A percentile compares a stretch with the other conserved stretches of the same genome.
These are phyloP conservation scores for Coelinius sp. DNA, from an alignment of 2,888 invertebrate species.

Conservation along the genomic window DNA sequence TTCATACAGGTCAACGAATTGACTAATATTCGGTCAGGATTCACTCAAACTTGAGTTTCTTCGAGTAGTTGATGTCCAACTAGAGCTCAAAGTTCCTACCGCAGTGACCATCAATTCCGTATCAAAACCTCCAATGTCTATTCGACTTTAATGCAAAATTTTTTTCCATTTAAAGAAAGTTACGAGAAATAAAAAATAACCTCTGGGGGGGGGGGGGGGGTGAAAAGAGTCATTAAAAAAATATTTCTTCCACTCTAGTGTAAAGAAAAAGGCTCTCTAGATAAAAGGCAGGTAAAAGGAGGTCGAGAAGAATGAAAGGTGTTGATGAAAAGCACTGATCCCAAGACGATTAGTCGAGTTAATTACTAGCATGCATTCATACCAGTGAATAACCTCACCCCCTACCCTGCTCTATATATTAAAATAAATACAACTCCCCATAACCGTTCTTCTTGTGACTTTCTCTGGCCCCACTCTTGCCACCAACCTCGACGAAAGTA, in stretches of 20 bases:
- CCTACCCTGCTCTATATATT: not conserved
- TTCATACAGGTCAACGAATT: too few relatives aligned
- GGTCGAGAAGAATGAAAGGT: conserved; percentile 8
- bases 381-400: not conserved
- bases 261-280: not conserved
- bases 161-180: not conserved
- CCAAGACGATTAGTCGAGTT: conserved; percentile 24
- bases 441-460: not conserved
- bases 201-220: too few relatives aligned
- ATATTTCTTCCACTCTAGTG: not conserved
- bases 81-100: too few relatives aligned
- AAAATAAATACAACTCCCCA: not conserved
- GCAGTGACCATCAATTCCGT: too few relatives aligned
- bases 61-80: too few relatives aligned
- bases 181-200: not conserved
- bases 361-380: conserved; percentile 8
- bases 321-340: conserved; percentile 19
- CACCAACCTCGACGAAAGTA: conserved; percentile 16
- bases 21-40: too few relatives aligned
- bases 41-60: too few relatives aligned
- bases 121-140: too few relatives aligned
- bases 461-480: conserved; percentile 16
- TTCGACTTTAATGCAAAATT: too few relatives aligned
- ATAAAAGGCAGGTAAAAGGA: conserved; percentile 19
- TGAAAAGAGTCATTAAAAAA: not conserved